Conservation (phyloP, 2,888 invertebrate species). For the Oscheius sp. region DNA sequence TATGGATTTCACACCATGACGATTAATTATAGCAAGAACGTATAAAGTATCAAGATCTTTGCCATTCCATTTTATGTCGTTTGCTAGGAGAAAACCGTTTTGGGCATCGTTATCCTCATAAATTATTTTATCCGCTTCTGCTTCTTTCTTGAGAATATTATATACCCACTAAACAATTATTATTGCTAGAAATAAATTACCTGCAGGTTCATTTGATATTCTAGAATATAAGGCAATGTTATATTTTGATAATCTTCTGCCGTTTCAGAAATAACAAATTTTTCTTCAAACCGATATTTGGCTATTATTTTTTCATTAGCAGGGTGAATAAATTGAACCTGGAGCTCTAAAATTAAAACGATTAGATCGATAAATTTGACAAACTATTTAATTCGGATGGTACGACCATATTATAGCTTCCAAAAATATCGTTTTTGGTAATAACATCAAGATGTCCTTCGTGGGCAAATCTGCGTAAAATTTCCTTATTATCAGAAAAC, state of each 20-base stretch:
- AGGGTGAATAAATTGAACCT: conserved; percentile 90
- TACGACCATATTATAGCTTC: conserved; percentile 56
- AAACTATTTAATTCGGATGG: conserved; percentile 55
- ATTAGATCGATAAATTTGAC: not conserved
- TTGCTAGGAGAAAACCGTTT: conserved; percentile 87
- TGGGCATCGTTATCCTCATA: conserved; percentile 84
- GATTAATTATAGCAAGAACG: conserved; percentile 84
- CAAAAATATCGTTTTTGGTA: conserved; percentile 66
- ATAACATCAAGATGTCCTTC: conserved; percentile 54
- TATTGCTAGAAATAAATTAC: conserved; percentile 35
- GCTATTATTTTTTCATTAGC: conserved; percentile 91
- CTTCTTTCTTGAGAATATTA: conserved; percentile 91
- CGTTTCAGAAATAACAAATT: conserved; percentile 86
- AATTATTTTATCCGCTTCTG: conserved; percentile 88
- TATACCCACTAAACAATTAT: conserved; percentile 87
- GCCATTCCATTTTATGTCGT: conserved; percentile 96
- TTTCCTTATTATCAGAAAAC: conserved; percentile 58
- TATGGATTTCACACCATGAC: conserved; percentile 84
- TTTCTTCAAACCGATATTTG: conserved; percentile 84
- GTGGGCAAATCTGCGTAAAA: conserved; percentile 36
- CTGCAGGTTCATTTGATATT: conserved; percentile 73
- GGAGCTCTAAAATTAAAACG: conserved; percentile 80
- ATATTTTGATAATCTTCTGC: conserved; percentile 84
- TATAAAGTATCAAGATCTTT: conserved; percentile 83
- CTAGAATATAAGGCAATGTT: conserved; percentile 83